Percentiles rank a stretch among this genome's conserved stretches.
Conservation (phyloP, 2,888 invertebrate genomes). For the Agrochola lychnidis region DNA sequence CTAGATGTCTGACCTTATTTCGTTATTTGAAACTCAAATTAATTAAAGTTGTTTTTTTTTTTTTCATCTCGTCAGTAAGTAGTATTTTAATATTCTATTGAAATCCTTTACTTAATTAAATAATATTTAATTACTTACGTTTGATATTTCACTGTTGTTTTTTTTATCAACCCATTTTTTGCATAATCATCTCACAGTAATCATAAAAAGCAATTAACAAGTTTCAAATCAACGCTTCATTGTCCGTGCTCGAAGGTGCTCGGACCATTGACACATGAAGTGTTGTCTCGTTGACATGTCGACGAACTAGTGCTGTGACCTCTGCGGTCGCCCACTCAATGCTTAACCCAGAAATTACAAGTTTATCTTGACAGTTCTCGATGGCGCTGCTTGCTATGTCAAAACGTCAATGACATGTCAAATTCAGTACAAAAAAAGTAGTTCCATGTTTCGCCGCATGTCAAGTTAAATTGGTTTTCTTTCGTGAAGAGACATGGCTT, state of each 20-base stretch:
- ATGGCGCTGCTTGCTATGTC: conserved; percentile 28
- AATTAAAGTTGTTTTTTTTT: background rate
- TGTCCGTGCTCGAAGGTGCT: conserved; percentile 57
- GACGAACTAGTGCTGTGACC: conserved; percentile 67
- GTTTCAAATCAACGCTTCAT: conserved; percentile 62
- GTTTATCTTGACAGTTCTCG: conserved; percentile 23
- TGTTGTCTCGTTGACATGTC: conserved; percentile 72
- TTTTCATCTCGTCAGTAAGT: no score
- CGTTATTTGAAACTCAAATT: background rate
- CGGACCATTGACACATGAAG: conserved; percentile 70
- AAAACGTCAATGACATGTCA: conserved; percentile 9
- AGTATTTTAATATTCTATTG: background rate
- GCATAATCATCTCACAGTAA: conserved; percentile 60
- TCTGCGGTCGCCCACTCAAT: conserved; percentile 59
- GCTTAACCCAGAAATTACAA: conserved; percentile 33
- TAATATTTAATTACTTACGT: background rate
- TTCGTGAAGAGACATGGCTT: conserved; percentile 12
- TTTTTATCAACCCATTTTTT: conserved; percentile 27
- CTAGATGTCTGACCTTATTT: conserved; percentile 64
- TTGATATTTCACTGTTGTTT: background rate
- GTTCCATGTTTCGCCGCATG: conserved; percentile 24
- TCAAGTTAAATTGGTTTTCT: conserved; percentile 22
- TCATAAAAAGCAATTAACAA: conserved; percentile 66
- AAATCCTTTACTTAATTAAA: background rate
- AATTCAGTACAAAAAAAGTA: conserved; percentile 5